Evolutionary conservation across 2,888 invertebrate genomes (phyloP).

Genomic region (Labia minor): DNA sequence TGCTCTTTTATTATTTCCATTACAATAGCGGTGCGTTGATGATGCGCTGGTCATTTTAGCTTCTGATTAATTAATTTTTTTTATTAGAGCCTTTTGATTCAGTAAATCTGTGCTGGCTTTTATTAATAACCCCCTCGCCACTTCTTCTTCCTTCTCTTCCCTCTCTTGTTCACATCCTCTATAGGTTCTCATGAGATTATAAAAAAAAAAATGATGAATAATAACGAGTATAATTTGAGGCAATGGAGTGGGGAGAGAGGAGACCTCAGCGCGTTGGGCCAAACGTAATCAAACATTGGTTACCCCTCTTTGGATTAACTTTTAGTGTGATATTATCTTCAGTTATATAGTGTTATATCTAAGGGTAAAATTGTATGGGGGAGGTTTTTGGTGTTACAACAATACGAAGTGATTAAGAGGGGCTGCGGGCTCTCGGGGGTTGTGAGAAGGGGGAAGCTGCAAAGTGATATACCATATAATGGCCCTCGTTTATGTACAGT

Average conservation of each 20-base stretch:
- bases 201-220: conserved; percentile 5
- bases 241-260: background rate
- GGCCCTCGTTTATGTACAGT: conserved; percentile 13
- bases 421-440: background rate
- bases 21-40: too few relatives aligned
- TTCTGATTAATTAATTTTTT: too few relatives aligned
- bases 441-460: background rate
- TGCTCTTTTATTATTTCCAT: too few relatives aligned
- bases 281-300: background rate
- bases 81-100: too few relatives aligned
- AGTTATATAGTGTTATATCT: conserved; percentile 13
- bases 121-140: too few relatives aligned
- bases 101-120: too few relatives aligned
- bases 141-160: too few relatives aligned
- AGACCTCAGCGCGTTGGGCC: background rate
- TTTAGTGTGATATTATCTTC: conserved; percentile 6
- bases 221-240: background rate
- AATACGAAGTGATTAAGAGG: conserved; percentile 13
- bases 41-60: too few relatives aligned
- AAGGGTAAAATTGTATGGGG: background rate
- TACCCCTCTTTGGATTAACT: background rate
- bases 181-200: too few relatives aligned
- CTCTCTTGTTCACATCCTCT: too few relatives aligned
- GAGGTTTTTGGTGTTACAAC: conserved; percentile 13
- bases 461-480: conserved; percentile 13